phyloP scores from a whole-genome alignment of 1,140 invertebrate species.

The Leguminivora glycinivorella region DNA sequence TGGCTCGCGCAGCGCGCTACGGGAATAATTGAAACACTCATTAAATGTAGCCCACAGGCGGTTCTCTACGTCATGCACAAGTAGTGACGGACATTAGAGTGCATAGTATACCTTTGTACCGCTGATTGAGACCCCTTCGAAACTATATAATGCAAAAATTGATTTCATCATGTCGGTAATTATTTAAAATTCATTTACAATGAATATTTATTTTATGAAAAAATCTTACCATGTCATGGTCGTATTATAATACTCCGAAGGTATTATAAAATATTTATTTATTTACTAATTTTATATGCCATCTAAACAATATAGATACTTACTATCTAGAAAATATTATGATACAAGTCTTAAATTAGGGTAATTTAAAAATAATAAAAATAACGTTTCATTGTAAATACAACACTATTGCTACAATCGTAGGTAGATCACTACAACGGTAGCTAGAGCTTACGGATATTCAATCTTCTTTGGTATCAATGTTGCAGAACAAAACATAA shows the following conservation, averaged over 20 bases:
- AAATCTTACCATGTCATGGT: conserved; percentile 28
- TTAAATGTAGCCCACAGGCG: background rate
- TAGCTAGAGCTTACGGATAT: conserved; percentile 61
- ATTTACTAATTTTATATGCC: conserved; percentile 44
- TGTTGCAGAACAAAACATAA: conserved; percentile 65
- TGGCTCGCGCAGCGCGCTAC: conserved; percentile 36
- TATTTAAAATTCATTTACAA: conserved; percentile 18
- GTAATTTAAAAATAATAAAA: conserved; percentile 52
- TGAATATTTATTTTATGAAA: conserved; percentile 18
- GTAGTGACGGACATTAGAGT: background rate
- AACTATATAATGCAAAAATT: conserved; percentile 18
- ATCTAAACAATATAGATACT: conserved; percentile 39
- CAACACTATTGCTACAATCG: conserved; percentile 56
- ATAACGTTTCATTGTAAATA: conserved; percentile 69
- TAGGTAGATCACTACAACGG: conserved; percentile 48
- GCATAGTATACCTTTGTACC: conserved; percentile 10
- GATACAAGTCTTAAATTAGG: conserved; percentile 71
- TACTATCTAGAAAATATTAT: conserved; percentile 62
- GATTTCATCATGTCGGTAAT: background rate
- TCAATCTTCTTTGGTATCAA: conserved; percentile 78
- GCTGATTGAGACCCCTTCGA: conserved; percentile 16
- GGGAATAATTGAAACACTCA: background rate
- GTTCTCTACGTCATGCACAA: background rate
- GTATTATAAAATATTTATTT: conserved; percentile 73
- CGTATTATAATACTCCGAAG: conserved; percentile 64